These are phyloP conservation scores for Byasa hedistus DNA, from an alignment of 2,888 invertebrate genomes.

Conservation along the genomic window DNA sequence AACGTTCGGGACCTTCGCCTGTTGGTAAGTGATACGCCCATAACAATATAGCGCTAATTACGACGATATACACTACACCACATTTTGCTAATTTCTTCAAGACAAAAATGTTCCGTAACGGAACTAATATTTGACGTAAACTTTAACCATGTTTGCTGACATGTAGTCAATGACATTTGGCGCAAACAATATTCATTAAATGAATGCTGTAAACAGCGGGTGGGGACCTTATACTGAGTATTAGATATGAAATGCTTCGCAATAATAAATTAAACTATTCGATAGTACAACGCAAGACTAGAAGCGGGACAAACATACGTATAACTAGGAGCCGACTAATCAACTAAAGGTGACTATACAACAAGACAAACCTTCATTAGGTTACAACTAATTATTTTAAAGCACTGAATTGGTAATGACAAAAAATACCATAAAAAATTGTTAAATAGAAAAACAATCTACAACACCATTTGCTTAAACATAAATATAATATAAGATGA, in stretches of 20 bases:
- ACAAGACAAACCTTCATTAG: slow-evolving; percentile 28
- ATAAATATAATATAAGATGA: not conserved
- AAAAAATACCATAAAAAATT: slow-evolving; percentile 2
- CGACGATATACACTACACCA: no score
- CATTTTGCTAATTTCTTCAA: no score
- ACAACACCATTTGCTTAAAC: slow-evolving; percentile 10
- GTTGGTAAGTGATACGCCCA: no score
- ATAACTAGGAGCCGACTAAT: slow-evolving; percentile 28
- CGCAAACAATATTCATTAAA: slow-evolving; percentile 15
- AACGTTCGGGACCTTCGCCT: no score
- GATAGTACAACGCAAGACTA: slow-evolving; percentile 58
- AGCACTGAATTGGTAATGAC: slow-evolving; percentile 26
- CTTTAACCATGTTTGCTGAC: not conserved
- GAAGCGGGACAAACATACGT: slow-evolving; percentile 44
- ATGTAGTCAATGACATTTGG: slow-evolving; percentile 15
- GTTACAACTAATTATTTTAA: slow-evolving; percentile 31
- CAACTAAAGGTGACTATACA: slow-evolving; percentile 30
- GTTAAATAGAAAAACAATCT: slow-evolving; percentile 12
- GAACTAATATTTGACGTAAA: no score
- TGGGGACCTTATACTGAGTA: slow-evolving; percentile 49
- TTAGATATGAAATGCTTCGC: slow-evolving; percentile 41
- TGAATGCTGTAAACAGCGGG: slow-evolving; percentile 26
- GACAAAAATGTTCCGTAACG: no score
- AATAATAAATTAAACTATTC: slow-evolving; percentile 37
- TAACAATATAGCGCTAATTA: no score